Evolutionary conservation across 2,888 invertebrate species (phyloP).

Genomic region (Lepidocyrtoides sp.): DNA sequence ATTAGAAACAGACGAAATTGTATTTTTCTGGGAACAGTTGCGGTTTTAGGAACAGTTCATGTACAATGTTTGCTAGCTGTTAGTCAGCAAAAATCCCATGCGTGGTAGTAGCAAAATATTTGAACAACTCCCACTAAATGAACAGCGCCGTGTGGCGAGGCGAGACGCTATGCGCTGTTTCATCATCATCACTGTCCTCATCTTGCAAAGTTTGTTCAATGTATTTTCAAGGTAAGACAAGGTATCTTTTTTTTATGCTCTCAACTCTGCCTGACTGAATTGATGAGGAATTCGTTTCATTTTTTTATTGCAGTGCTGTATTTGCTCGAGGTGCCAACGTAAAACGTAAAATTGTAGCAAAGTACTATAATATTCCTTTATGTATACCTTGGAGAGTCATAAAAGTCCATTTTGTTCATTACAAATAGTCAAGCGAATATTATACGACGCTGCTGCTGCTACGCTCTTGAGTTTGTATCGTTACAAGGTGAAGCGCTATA

Average conservation of each 20-base stretch:
- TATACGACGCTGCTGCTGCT: no score
- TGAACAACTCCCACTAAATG: no score
- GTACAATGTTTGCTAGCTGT: no score
- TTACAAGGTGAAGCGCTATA: not conserved
- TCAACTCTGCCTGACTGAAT: not conserved
- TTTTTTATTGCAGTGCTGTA: not conserved
- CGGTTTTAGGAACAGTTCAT: no score
- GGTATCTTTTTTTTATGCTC: not conserved
- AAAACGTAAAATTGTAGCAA: not conserved
- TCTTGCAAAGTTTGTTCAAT: not conserved
- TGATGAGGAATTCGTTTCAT: not conserved
- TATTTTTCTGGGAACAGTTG: not conserved
- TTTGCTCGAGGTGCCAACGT: not conserved
- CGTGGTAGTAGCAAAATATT: no score
- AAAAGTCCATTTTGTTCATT: slow-evolving; percentile 18
- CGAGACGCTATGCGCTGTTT: not conserved
- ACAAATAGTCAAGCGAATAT: no score
- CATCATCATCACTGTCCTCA: not conserved
- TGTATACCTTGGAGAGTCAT: not conserved
- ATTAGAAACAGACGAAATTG: not conserved
- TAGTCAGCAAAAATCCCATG: no score
- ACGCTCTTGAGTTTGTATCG: not conserved
- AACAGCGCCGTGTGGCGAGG: no score
- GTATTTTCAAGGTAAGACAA: slow-evolving; percentile 38
- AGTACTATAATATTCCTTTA: not conserved